Conservation (phyloP, 2,113 vertebrate genomes). For the Lota lota region DNA sequence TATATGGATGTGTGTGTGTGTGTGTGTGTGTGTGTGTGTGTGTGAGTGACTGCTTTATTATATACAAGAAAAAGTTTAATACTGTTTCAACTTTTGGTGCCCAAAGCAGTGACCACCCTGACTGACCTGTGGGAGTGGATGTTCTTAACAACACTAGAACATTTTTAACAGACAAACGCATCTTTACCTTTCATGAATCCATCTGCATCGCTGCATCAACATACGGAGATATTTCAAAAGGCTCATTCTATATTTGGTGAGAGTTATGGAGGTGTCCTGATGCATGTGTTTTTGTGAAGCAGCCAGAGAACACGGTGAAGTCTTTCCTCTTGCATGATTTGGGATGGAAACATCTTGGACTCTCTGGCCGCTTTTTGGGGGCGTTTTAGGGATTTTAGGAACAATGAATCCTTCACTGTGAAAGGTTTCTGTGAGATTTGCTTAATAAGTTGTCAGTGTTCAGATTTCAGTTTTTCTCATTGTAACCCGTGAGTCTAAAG, state of each 20-base stretch:
- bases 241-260: background rate
- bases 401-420: conserved; percentile 46
- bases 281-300: conserved; percentile 73
- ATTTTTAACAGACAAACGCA: conserved; percentile 37
- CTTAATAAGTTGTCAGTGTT: conserved; percentile 42
- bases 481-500: conserved; percentile 43
- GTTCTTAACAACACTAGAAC: too few species aligned
- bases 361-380: conserved; percentile 55
- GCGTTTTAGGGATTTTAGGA: conserved; percentile 48
- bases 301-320: conserved; percentile 58
- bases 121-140: conserved; percentile 15
- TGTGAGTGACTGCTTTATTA: conserved; percentile 48
- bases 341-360: conserved; percentile 59
- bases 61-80: conserved; percentile 28
- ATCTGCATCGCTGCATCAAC: conserved; percentile 37
- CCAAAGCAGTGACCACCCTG: conserved; percentile 51
- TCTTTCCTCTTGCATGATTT: conserved; percentile 66
- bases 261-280: conserved; percentile 26
- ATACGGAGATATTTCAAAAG: conserved; percentile 25
- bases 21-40: conserved; percentile 30
- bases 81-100: conserved; percentile 56
- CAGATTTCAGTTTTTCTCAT: too few species aligned
- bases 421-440: conserved; percentile 53
- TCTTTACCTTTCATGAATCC: conserved; percentile 45
- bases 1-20: conserved; percentile 19